phyloP scores from a whole-genome alignment of 2,888 invertebrate species.

The Amiota minor region DNA sequence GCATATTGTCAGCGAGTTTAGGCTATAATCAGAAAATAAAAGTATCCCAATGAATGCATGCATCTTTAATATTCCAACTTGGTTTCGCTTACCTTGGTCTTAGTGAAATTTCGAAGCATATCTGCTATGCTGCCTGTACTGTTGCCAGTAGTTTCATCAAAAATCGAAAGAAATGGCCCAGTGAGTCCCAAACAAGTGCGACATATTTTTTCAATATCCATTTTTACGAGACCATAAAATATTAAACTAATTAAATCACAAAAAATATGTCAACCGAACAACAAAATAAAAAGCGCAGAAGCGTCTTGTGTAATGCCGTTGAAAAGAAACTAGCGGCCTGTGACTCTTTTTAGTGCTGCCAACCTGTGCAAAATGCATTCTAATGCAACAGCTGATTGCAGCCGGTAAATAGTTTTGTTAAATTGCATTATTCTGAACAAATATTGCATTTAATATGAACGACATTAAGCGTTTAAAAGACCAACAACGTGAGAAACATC shows the following conservation, averaged over 20 bases:
- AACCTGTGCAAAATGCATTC: not conserved
- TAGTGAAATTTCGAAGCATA: conserved; percentile 66
- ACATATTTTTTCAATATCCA: conserved; percentile 70
- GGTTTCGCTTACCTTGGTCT: conserved; percentile 52
- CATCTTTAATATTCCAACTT: not conserved
- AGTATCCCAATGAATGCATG: not conserved
- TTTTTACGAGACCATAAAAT: conserved; percentile 35
- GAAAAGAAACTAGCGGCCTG: not conserved
- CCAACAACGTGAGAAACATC: conserved; percentile 73
- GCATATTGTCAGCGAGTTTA: conserved; percentile 68
- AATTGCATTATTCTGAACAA: not conserved
- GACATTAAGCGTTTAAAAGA: conserved; percentile 73
- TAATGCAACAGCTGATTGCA: not conserved
- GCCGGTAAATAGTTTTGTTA: not conserved
- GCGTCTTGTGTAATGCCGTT: not conserved
- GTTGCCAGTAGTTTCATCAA: conserved; percentile 56
- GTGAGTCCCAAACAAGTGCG: conserved; percentile 68
- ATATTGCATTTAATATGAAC: conserved; percentile 67
- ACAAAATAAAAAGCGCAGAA: not conserved
- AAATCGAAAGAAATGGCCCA: conserved; percentile 68
- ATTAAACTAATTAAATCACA: too few relatives aligned
- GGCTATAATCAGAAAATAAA: conserved; percentile 54
- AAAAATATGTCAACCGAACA: conserved; percentile 9
- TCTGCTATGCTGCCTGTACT: conserved; percentile 63
- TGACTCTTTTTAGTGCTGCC: conserved; percentile 28